Base-by-base conservation (phyloP, 2,797 vertebrate species). In the Pangasius sanitwongsei region DNA sequence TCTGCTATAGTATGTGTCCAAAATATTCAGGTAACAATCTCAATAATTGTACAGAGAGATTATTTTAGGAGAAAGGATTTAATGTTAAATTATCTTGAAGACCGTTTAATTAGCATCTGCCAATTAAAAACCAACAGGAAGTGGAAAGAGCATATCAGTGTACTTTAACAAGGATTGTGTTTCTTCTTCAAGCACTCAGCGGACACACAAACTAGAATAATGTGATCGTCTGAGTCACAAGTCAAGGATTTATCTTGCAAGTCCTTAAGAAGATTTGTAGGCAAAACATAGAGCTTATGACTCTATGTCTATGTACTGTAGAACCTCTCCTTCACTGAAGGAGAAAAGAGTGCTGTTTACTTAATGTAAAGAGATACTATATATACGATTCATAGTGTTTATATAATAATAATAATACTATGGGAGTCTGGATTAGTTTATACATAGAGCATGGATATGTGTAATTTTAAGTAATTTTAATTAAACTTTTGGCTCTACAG, bases 261-360 rank as follows among this genome's bases (percentile, higher is more conserved):
- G 88, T 82, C 88, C 82, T 90, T 92, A 91, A 92, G 87, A 85
- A 88, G 91, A 91, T 92, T 91, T 89, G 78, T 81, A 67, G 83
- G 75, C 86, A 81, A 89, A 89, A 91, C 89, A 89, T 67, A 84
- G 81, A 6, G 28, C 70, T 87, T 48, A 48, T 18, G 63, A 59
- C 53, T 48, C 81, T 65, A 37, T 6, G 16, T 44, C 15, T 65
- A 31, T 9, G 3, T 16, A 83, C 87, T 90, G 65, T 53, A 69
- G 75, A 75, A 53, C 85, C 57, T 61, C 65, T 28, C 48, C 53
- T 87, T 57, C 34, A 23, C 78, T 86, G 85, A 86, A 50, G 15
- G 63, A 67, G n/a, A 34, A 82, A 48, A 74, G 16, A 25, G 41
- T 75, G 11, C 41, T 83, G 78, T 82, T 86, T 86, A 82, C 37